Evolutionary conservation across 2,888 invertebrate species (phyloP).

Genomic region (Oasisia sp.): DNA sequence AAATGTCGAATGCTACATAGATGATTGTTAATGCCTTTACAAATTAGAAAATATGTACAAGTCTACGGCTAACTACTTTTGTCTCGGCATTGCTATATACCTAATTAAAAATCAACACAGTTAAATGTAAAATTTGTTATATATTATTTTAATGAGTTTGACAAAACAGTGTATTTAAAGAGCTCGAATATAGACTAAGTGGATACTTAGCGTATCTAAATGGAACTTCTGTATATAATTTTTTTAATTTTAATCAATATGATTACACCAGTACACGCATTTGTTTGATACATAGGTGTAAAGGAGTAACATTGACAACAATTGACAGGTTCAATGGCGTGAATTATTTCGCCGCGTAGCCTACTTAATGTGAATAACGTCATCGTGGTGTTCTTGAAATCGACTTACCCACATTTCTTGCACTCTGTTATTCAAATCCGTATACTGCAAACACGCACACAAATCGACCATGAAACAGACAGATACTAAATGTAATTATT

Average conservation of each 20-base stretch:
- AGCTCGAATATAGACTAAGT: no score
- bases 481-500: neutral
- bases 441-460: neutral
- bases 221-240: neutral
- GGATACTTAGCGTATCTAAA: neutral
- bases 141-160: neutral
- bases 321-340: neutral
- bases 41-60: neutral
- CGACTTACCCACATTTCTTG: constrained; percentile 3
- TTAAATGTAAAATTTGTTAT: neutral
- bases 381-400: neutral
- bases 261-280: neutral
- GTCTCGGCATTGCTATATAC: neutral
- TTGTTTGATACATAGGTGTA: neutral
- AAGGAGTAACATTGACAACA: neutral
- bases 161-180: no score
- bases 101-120: neutral
- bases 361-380: neutral
- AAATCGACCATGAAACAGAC: neutral
- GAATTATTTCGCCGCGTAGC: neutral
- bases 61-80: neutral
- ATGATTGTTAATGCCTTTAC: neutral
- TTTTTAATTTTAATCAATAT: neutral
- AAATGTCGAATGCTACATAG: neutral
- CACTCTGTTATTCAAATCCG: neutral